Percentiles rank a stretch among this genome's conserved stretches.
Conservation (phyloP, 2,113 vertebrate species). For the Prionailurus viverrinus region DNA sequence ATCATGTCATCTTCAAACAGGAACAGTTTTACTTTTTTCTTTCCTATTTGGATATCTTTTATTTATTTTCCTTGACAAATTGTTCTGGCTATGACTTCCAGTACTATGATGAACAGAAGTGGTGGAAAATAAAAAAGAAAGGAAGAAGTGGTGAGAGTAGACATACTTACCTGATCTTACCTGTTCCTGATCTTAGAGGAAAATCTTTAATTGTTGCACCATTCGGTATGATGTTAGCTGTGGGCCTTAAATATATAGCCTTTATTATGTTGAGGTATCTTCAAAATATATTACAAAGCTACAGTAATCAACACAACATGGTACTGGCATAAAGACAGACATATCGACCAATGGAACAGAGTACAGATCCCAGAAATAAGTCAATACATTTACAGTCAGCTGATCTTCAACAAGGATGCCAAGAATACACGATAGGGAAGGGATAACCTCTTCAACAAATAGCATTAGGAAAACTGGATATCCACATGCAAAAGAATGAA, state of each 20-base stretch:
- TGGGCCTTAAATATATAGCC: not conserved
- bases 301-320: slow-evolving; percentile 11
- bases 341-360: not conserved
- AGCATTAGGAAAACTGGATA: not conserved
- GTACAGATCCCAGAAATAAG: not conserved
- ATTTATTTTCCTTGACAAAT: not conserved
- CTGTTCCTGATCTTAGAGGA: slow-evolving; percentile 1
- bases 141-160: not conserved
- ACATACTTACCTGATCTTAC: not conserved
- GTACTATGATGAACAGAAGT: slow-evolving; percentile 9
- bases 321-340: not conserved
- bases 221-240: not conserved
- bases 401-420: not conserved
- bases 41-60: not conserved
- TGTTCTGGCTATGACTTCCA: not conserved
- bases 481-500: not conserved
- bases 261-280: not conserved
- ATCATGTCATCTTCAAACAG: not conserved
- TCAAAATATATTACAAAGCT: slow-evolving; percentile 20
- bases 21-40: not conserved
- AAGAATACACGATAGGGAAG: not conserved
- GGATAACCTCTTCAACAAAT: not conserved
- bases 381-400: not conserved
- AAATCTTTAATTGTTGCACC: not conserved
- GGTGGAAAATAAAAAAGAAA: not conserved